Base-by-base conservation (phyloP, 64 coral and sea anemone species). In the Exaiptasia diaphana region DNA sequence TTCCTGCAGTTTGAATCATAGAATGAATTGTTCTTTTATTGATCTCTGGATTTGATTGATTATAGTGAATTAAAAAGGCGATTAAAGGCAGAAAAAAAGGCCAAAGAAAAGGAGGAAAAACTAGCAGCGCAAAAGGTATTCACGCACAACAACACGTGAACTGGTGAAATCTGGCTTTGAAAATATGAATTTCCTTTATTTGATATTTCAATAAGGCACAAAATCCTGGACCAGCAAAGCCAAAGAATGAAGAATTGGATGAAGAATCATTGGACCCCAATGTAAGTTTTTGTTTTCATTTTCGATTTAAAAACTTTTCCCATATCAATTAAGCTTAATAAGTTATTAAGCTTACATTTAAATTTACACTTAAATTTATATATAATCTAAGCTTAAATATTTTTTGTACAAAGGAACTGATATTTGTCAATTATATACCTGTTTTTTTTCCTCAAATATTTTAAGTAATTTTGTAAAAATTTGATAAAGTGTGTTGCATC, bases 81-180 rank as follows among this genome's bases (percentile, higher is more conserved):
- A n/a, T 43, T 88, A 38, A 97, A 97, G 64, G 88, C 93, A 2
- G 88, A 97, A 59, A 79, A 97, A 63, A 97, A 97, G 75, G 93
- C 93, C 5, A 97, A 92, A 77, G 93, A 97, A 78, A 97, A 97
- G 18, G 88, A 97, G 39, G 93, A 83, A 4, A 97, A 97, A 80
- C 64, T 80, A 39, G 88, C 73, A 0, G 53, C 73, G 3, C 54
- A 76, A 39, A 91, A 87, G 57, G 93, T 78, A n/a, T n/a, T n/a
- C n/a, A n/a, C n/a, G n/a, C n/a, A n/a, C n/a, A n/a, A n/a, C n/a
- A 72, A 72, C 59, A 73, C 75, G 85, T 88, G 76, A 32, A 56
- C 34, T 13, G 35, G 7, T 62, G 5, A 32, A 35, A 35, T 35
- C 30, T 65, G 61, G 30, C 17, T 18, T 5, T 35, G 3, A 18